A percentile compares a stretch with the other conserved stretches of the same genome.
These are phyloP conservation scores for Periplaneta americana DNA, from an alignment of 1,140 invertebrate genomes.

Conservation along the genomic window DNA sequence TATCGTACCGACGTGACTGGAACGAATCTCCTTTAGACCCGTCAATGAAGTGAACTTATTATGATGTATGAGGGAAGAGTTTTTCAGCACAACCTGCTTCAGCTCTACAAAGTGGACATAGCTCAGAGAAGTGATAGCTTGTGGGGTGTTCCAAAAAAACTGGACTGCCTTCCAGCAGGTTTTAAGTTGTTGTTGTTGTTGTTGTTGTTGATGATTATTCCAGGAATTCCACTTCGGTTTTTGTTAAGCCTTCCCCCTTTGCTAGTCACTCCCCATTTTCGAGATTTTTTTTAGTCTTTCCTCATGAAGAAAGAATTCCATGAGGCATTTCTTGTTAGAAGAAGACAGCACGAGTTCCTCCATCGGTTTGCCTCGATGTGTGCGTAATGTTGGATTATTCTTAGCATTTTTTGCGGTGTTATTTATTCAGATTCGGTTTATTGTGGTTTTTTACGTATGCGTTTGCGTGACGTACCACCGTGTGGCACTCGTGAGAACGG, in stretches of 20 bases:
- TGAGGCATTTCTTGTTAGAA: background rate
- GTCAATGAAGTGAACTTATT: background rate
- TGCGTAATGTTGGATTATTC: background rate
- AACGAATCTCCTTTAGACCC: background rate
- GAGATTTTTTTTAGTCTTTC: background rate
- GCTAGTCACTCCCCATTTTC: background rate
- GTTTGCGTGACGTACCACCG: background rate
- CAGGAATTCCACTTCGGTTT: background rate
- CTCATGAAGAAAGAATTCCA: background rate
- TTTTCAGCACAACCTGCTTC: background rate
- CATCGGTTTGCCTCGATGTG: background rate
- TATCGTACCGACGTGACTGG: too few species aligned
- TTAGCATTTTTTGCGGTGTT: background rate
- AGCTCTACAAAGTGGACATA: background rate
- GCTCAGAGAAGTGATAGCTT: background rate
- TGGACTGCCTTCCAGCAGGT: background rate
- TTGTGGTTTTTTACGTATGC: background rate
- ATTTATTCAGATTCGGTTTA: background rate
- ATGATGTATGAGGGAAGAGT: background rate
- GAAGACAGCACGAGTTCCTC: background rate
- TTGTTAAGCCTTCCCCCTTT: background rate
- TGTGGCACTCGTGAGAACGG: background rate
- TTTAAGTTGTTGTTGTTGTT: too few species aligned
- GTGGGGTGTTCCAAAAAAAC: background rate
- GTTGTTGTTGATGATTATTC: background rate